Evolutionary conservation across 2,113 vertebrate genomes (phyloP), one percentile per base, ranked within the genome.

Genomic region (Leucopsar rothschildi): DNA sequence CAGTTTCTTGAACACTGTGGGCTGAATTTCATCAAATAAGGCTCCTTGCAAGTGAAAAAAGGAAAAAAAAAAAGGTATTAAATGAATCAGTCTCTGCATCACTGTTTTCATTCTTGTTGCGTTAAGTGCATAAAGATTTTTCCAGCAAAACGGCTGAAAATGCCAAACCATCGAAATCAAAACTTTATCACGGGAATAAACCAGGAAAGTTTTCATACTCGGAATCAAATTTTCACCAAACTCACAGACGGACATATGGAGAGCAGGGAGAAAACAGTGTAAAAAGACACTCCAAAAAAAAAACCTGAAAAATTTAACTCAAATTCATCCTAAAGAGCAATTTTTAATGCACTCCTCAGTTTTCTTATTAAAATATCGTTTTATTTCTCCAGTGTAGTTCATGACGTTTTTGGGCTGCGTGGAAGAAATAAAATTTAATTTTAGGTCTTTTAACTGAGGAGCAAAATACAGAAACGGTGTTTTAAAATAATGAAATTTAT

Each of bases 131-230:
- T 49, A 23, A 88, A 96, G 63, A 88, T 82, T 87, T 85, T 85
- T 90, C 71, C 70, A 94, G 88, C 66, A 82, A 76, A 93, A 47
- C 16, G 65, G 10, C n/a, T 87, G 90, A 42, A 95, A 91, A 89
- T 40, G 87, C 78, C 82, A 94, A 93, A 39, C n/a, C 0, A 12
- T 29, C 19, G 5, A 69, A 95, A 93, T 65, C 57, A 40, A 85
- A 94, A 90, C 45, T 96, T 92, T 45, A 27, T 28, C 70, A 72
- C 5, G 9, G 59, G 92, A 77, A 92, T 87, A 90, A 94, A 85
- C 28, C 82, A n/a, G 9, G 63, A 17, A 86, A 96, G 93, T 95
- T 96, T 94, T 94, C 88, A 80, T 90, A 93, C 90, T 96, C 2
- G 0, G 82, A 70, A 82, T 72, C 63, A 21, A 37, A 88, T 90